Evolutionary conservation across 2,888 invertebrate species (phyloP), one percentile per base, ranked within the genome.

Genomic region (Pteria penguin): DNA sequence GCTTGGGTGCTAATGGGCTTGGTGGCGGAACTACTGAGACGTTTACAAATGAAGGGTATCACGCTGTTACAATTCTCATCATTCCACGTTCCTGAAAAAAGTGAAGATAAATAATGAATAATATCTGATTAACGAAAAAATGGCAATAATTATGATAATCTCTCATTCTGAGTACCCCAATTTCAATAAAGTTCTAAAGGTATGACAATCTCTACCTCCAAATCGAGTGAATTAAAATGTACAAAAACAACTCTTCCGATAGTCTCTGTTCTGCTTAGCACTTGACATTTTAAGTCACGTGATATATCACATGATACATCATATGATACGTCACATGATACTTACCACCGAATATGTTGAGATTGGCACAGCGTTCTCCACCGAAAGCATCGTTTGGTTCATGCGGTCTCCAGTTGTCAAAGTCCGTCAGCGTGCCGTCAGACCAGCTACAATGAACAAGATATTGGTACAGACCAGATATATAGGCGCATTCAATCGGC

Each of bases 341-440:
- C 18, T 45, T 45, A 45, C 81, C 81, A 55, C 61, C 36, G 2
- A 74, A 68, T 22, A 61, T 60, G n/a, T 76, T 69, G 11, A 89
- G 73, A 54, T 78, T 76, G 2, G 84, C 85, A 81, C 90, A 89
- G n/a, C 78, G 77, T 75, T 90, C 87, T 4, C 83, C 84, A 1
- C 87, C 88, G 61, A 77, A 80, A 18, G 73, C 84, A 67, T 89
- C 85, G 67, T 90, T 87, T 1, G 90, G 90, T 71, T 90, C 87
- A 11, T 75, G 75, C 1, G 80, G 71, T 4, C 72, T 71, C 87
- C 89, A 90, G 69, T 82, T 80, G 5, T 79, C 68, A 72, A 76
- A 90, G 66, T 83, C 81, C 2, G 83, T 66, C 0, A 84, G 69
- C 1, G 81, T 78, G 31, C 80, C 79, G 70, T 90, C 88, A 18